These are phyloP conservation scores for Drosophila fuyamai DNA, from an alignment of 1,140 invertebrate species.

Conservation along the genomic window DNA sequence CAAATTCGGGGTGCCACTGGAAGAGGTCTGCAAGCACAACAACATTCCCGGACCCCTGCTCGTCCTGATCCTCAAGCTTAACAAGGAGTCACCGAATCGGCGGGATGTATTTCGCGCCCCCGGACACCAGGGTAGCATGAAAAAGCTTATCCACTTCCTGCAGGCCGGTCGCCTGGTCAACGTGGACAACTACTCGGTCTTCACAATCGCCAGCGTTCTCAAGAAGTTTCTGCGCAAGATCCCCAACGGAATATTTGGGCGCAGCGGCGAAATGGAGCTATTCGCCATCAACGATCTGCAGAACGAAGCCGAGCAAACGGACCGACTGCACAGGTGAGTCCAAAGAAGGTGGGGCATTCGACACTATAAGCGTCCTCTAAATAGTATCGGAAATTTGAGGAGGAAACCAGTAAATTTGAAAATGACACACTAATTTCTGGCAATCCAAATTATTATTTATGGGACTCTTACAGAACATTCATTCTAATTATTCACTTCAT, in stretches of 20 bases:
- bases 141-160: constrained; percentile 97
- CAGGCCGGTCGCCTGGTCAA: constrained; percentile 98
- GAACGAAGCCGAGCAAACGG: constrained; percentile 92
- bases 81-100: constrained; percentile 96
- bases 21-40: constrained; percentile 96
- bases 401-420: background rate
- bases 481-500: background rate
- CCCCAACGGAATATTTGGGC: constrained; percentile 97
- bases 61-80: constrained; percentile 96
- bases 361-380: background rate
- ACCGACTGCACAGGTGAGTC: constrained; percentile 94
- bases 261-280: constrained; percentile 94
- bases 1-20: constrained; percentile 94
- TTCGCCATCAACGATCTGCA: constrained; percentile 94
- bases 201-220: constrained; percentile 98
- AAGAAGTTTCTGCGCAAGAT: constrained; percentile 99
- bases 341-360: constrained; percentile 6
- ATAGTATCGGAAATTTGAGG: background rate
- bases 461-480: background rate
- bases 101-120: constrained; percentile 98
- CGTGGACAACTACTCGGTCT: constrained; percentile 98
- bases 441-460: background rate
- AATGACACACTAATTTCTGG: background rate
- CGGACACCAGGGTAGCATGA: constrained; percentile 97
- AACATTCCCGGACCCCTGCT: constrained; percentile 96